Evolutionary conservation across 2,797 vertebrate species (phyloP).

Genomic region (Gastrophryne carolinensis): DNA sequence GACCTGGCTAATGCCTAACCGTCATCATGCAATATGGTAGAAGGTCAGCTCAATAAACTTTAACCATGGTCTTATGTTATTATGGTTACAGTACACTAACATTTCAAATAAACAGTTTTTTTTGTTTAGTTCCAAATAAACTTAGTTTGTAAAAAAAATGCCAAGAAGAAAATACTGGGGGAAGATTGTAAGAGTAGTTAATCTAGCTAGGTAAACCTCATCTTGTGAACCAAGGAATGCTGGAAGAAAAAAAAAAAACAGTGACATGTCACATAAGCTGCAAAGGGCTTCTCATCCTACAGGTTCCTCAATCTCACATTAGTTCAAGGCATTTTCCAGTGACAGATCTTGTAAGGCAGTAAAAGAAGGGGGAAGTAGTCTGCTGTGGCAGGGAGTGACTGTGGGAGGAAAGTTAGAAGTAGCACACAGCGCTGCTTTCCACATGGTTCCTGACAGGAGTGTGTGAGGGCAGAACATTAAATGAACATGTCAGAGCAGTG

Average conservation of each 20-base stretch:
- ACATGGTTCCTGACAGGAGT: constrained; percentile 23
- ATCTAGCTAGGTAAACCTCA: constrained; percentile 16
- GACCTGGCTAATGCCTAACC: too few relatives aligned
- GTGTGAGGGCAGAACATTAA: constrained; percentile 21
- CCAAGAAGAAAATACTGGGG: not conserved
- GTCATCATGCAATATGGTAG: too few relatives aligned
- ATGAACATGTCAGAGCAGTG: constrained; percentile 42
- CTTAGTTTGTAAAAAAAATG: not conserved
- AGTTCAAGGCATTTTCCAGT: constrained; percentile 39
- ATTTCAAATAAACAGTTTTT: not conserved
- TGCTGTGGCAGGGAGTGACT: constrained; percentile 30
- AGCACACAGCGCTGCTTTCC: not conserved
- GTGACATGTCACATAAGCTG: constrained; percentile 33
- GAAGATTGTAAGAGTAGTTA: not conserved
- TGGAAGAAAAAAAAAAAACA: constrained; percentile 6
- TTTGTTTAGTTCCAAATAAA: not conserved
- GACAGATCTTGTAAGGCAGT: constrained; percentile 34
- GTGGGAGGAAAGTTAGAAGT: constrained; percentile 8
- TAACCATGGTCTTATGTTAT: too few relatives aligned
- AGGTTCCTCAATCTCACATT: constrained; percentile 26
- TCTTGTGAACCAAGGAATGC: constrained; percentile 7
- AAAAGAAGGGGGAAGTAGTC: constrained; percentile 14
- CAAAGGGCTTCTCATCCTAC: constrained; percentile 25
- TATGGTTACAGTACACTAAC: not conserved
- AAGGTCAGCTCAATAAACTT: too few relatives aligned